These are phyloP conservation scores for Drosophila suboccidentalis DNA, from an alignment of 2,888 invertebrate genomes.

Conservation along the genomic window DNA sequence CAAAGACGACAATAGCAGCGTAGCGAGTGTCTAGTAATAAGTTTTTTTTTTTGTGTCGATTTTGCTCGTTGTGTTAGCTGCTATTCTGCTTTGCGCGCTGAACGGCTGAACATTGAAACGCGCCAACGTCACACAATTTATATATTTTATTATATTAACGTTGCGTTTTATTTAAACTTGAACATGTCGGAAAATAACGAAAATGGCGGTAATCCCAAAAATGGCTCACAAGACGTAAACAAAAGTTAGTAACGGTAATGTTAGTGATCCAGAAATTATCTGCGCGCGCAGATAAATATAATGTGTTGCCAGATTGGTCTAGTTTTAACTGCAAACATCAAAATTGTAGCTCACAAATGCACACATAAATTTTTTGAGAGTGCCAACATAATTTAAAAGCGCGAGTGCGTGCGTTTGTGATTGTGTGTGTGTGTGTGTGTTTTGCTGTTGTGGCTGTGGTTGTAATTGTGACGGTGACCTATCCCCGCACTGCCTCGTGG, in stretches of 20 bases:
- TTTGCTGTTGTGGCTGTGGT: background rate
- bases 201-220: constrained; percentile 27
- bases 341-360: constrained; percentile 24
- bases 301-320: constrained; percentile 34
- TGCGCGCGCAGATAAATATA: constrained; percentile 42
- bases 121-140: constrained; percentile 2
- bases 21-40: constrained; percentile 37
- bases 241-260: constrained; percentile 66
- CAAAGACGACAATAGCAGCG: constrained; percentile 1
- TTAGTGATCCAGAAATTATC: constrained; percentile 5
- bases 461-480: background rate
- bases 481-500: constrained; percentile 12
- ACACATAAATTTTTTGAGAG: background rate
- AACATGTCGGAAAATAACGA: constrained; percentile 31
- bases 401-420: constrained; percentile 3
- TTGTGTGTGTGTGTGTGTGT: background rate
- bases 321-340: constrained; percentile 33
- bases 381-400: constrained; percentile 16
- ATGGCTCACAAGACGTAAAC: constrained; percentile 38
- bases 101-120: constrained; percentile 30
- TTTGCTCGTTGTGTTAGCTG: constrained; percentile 38
- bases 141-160: background rate
- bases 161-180: constrained; percentile 7
- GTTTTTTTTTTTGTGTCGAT: constrained; percentile 28
- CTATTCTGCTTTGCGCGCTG: constrained; percentile 43